Evolutionary conservation across 2,888 invertebrate species (phyloP).

Genomic region (Pardosa pseudoannulata): DNA sequence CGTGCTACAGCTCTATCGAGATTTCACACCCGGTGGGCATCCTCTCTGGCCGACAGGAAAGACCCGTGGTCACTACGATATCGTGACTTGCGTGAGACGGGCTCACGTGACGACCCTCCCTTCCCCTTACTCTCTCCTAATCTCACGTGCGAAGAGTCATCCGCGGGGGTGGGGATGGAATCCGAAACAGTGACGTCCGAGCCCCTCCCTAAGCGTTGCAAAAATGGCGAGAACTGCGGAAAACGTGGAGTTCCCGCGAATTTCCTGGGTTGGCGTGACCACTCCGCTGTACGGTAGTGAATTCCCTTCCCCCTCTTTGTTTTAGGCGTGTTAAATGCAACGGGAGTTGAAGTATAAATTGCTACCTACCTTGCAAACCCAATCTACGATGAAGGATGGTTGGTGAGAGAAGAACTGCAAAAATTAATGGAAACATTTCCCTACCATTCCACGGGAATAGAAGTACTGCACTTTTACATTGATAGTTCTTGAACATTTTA

Average conservation of each 20-base stretch:
- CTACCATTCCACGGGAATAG: too few species aligned
- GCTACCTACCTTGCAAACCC: slow-evolving; percentile 23
- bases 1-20: slow-evolving; percentile 10
- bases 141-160: slow-evolving; percentile 62
- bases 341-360: slow-evolving; percentile 38
- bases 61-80: neutral
- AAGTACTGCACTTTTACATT: too few species aligned
- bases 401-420: neutral
- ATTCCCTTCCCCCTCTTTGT: neutral
- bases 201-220: slow-evolving; percentile 31
- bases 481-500: too few species aligned
- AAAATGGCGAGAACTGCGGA: slow-evolving; percentile 37
- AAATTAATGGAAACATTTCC: slow-evolving; percentile 16
- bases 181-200: slow-evolving; percentile 32
- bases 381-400: slow-evolving; percentile 22
- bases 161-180: slow-evolving; percentile 24
- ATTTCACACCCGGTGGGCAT: slow-evolving; percentile 17
- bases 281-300: neutral
- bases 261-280: slow-evolving; percentile 26
- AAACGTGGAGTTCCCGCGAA: slow-evolving; percentile 23
- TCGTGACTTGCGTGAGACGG: slow-evolving; percentile 57
- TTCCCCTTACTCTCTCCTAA: slow-evolving; percentile 27
- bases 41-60: neutral
- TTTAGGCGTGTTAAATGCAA: slow-evolving; percentile 24
- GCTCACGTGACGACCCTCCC: neutral